Conservation (phyloP, 2,797 vertebrate species). For the Molossus molossus region DNA sequence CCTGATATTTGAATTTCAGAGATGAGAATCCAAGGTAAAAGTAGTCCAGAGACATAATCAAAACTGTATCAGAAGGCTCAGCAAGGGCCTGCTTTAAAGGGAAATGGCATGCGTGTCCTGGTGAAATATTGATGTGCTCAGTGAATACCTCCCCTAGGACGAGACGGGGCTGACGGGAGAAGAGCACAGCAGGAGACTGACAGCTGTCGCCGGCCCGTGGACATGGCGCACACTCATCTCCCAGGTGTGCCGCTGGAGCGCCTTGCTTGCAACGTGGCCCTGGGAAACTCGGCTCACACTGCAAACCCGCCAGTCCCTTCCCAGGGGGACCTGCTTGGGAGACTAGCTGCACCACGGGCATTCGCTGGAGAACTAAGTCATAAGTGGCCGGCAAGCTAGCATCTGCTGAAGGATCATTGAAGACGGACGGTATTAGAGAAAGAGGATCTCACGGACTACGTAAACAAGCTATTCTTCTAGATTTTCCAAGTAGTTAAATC, state of each 20-base stretch:
- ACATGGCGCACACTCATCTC: rapidly evolving
- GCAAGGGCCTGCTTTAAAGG: background rate
- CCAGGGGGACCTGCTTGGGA: background rate
- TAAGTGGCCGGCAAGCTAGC: background rate
- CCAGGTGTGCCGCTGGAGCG: background rate
- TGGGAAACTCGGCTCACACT: background rate
- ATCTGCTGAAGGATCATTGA: background rate
- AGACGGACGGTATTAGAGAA: conserved; percentile 8
- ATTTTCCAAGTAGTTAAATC: conserved; percentile 47
- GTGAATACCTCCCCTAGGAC: background rate
- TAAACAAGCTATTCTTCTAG: conserved; percentile 21
- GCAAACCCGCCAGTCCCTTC: background rate
- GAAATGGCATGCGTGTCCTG: background rate
- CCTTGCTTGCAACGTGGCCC: background rate
- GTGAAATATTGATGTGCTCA: background rate
- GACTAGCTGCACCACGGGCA: background rate
- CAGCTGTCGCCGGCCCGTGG: background rate
- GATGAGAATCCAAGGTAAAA: conserved; percentile 4
- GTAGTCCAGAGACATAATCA: background rate
- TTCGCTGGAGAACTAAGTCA: background rate
- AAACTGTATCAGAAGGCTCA: background rate
- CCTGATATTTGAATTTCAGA: conserved; percentile 53
- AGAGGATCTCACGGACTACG: conserved; percentile 17
- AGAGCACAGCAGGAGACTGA: rapidly evolving
- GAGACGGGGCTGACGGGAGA: background rate